phyloP scores from a whole-genome alignment of 2,888 invertebrate species.

The Epirrita christyi region DNA sequence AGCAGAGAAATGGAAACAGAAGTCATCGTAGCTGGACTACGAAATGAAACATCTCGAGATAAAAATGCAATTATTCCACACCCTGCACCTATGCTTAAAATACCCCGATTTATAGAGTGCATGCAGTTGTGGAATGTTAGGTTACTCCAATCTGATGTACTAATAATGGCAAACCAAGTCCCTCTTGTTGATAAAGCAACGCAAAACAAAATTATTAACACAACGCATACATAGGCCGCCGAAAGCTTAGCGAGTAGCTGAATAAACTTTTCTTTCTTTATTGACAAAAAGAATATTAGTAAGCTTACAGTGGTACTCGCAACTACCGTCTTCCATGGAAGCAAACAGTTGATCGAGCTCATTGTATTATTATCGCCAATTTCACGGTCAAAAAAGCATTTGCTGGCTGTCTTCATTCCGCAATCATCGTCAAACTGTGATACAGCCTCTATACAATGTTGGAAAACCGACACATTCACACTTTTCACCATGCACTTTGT shows the following conservation, averaged over 20 bases:
- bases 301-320: slow-evolving; percentile 47
- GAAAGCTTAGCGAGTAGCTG: slow-evolving; percentile 53
- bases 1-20: slow-evolving; percentile 60
- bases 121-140: slow-evolving; percentile 36
- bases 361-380: slow-evolving; percentile 61
- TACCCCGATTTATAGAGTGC: slow-evolving; percentile 52
- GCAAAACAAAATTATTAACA: slow-evolving; percentile 60
- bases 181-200: slow-evolving; percentile 65
- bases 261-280: slow-evolving; percentile 61
- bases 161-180: slow-evolving; percentile 64
- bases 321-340: slow-evolving; percentile 60
- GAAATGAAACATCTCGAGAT: slow-evolving; percentile 63
- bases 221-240: slow-evolving; percentile 51
- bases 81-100: slow-evolving; percentile 63
- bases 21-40: slow-evolving; percentile 74
- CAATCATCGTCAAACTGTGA: slow-evolving; percentile 65
- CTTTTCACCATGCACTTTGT: slow-evolving; percentile 72
- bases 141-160: slow-evolving; percentile 49
- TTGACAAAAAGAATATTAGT: slow-evolving; percentile 57
- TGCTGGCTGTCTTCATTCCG: slow-evolving; percentile 70
- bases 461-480: slow-evolving; percentile 66
- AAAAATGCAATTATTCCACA: slow-evolving; percentile 64
- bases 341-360: slow-evolving; percentile 45
- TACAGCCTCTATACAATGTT: slow-evolving; percentile 72
- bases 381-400: slow-evolving; percentile 66